Evolutionary conservation across 1,140 invertebrate species (phyloP).

Genomic region (Olivierus martensii): DNA sequence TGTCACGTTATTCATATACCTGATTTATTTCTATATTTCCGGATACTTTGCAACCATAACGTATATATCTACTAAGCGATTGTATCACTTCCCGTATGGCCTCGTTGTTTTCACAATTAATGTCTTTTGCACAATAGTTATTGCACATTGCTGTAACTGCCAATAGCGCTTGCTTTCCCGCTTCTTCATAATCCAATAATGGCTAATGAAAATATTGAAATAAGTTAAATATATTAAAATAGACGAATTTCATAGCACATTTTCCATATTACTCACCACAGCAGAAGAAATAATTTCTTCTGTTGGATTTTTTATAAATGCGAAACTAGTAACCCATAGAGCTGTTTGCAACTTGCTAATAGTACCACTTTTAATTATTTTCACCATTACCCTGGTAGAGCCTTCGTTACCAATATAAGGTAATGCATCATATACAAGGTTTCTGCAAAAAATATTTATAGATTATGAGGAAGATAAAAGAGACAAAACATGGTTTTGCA

Average conservation of each 20-base stretch:
- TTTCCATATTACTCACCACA: slow-evolving; percentile 36
- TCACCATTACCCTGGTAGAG: slow-evolving; percentile 51
- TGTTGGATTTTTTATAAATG: slow-evolving; percentile 55
- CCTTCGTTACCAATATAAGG: slow-evolving; percentile 59
- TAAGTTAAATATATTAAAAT: no score
- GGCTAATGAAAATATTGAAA: slow-evolving; percentile 26
- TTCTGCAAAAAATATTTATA: slow-evolving; percentile 24
- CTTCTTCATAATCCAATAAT: slow-evolving; percentile 41
- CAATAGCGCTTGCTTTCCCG: slow-evolving; percentile 32
- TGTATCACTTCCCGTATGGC: slow-evolving; percentile 44
- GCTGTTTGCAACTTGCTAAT: slow-evolving; percentile 45
- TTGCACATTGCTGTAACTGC: slow-evolving; percentile 34
- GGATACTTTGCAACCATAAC: slow-evolving; percentile 36
- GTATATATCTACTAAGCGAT: slow-evolving; percentile 45
- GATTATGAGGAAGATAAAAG: no score
- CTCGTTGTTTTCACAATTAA: slow-evolving; percentile 25
- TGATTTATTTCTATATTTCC: slow-evolving; percentile 49
- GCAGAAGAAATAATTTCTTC: slow-evolving; percentile 50
- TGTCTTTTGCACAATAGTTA: slow-evolving; percentile 30
- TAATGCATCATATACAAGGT: slow-evolving; percentile 36
- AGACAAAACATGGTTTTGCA: no score
- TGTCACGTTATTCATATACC: slow-evolving; percentile 22
- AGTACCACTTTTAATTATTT: slow-evolving; percentile 51
- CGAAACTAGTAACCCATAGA: slow-evolving; percentile 35
- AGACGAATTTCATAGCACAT: no score